These are phyloP conservation scores for Saiga tatarica DNA, from an alignment of 2,113 vertebrate genomes.

Conservation along the genomic window DNA sequence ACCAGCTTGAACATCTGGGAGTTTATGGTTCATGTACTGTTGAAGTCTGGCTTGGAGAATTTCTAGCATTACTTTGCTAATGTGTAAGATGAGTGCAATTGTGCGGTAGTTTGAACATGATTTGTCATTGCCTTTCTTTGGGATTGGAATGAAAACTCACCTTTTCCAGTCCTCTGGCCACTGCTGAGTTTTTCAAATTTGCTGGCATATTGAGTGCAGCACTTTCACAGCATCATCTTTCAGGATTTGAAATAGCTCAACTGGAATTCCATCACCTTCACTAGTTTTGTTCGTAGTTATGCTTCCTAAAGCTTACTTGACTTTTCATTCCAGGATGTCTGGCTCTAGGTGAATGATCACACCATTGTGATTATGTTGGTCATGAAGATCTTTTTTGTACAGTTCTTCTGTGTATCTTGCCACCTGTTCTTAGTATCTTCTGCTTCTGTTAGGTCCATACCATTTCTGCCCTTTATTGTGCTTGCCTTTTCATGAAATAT, in stretches of 20 bases:
- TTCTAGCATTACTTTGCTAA: background rate
- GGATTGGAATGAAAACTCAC: background rate
- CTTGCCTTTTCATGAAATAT: background rate
- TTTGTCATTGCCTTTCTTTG: background rate
- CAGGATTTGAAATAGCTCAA: background rate
- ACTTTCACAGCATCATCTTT: background rate
- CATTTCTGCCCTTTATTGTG: background rate
- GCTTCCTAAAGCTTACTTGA: background rate
- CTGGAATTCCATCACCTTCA: background rate
- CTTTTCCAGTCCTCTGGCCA: background rate
- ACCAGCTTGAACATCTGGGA: background rate
- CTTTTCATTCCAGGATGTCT: background rate
- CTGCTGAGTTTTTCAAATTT: background rate
- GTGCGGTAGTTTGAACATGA: rapidly evolving
- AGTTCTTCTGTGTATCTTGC: background rate
- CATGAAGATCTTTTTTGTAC: background rate
- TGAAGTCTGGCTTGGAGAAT: background rate
- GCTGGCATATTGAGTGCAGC: background rate
- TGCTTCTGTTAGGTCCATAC: background rate
- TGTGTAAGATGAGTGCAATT: background rate
- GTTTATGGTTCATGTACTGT: background rate
- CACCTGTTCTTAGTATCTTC: background rate
- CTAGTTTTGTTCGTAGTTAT: background rate
- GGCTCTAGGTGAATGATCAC: background rate
- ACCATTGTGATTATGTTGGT: background rate